Evolutionary conservation across 2,113 vertebrate species (phyloP).

Genomic region (Notarius quadriscutis): DNA sequence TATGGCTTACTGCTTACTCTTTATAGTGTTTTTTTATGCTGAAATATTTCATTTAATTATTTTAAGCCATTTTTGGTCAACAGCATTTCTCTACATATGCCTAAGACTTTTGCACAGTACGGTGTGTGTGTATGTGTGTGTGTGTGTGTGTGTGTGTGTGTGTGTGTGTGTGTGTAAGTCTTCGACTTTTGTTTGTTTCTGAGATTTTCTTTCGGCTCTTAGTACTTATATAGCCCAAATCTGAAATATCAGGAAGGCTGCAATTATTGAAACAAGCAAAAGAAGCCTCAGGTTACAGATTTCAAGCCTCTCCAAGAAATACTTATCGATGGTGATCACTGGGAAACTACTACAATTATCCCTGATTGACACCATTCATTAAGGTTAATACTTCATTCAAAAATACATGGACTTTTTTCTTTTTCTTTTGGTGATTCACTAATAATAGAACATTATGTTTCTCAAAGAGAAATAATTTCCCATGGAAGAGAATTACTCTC

Average conservation of each 20-base stretch:
- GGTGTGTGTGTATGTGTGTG: too few species aligned
- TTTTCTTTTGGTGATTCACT: background rate
- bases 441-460: background rate
- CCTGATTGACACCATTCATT: background rate
- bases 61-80: too few species aligned
- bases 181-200: background rate
- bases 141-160: too few species aligned
- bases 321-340: background rate
- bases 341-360: background rate
- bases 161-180: too few species aligned
- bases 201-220: too few species aligned
- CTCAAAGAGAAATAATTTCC: background rate
- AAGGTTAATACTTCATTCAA: background rate
- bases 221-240: background rate
- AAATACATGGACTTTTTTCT: background rate
- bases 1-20: too few species aligned
- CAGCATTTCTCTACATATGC: too few species aligned
- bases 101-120: too few species aligned
- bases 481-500: background rate
- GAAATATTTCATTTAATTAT: too few species aligned
- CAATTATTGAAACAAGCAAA: background rate
- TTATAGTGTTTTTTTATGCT: too few species aligned
- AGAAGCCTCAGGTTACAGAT: background rate
- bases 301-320: background rate
- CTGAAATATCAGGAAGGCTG: background rate